phyloP scores from a whole-genome alignment of 2,113 vertebrate genomes.

The Castor canadensis region DNA sequence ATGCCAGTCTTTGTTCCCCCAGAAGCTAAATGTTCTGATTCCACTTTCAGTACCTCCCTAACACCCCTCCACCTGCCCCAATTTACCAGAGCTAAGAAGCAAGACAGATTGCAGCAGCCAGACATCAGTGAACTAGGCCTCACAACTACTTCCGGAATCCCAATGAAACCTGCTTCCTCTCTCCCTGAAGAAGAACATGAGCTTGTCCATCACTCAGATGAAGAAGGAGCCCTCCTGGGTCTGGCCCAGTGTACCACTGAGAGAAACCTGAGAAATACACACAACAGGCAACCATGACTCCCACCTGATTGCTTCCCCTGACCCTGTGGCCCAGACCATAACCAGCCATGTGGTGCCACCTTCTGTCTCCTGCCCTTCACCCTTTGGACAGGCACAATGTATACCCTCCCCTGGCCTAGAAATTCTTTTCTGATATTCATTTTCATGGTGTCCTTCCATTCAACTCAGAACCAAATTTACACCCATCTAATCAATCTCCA shows the following conservation, averaged over 20 bases:
- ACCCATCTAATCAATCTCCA: neutral
- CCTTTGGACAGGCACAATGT: slow-evolving; percentile 71
- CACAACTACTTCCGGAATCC: neutral
- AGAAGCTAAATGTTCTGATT: slow-evolving; percentile 42
- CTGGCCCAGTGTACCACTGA: too few relatives aligned
- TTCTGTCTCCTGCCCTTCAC: neutral
- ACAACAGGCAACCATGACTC: neutral
- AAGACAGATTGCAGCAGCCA: slow-evolving; percentile 10
- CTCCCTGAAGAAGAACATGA: neutral
- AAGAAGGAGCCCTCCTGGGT: neutral
- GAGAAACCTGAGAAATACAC: too few relatives aligned
- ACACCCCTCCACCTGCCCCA: neutral
- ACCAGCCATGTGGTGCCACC: neutral
- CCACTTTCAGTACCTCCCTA: slow-evolving; percentile 19
- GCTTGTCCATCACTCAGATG: neutral
- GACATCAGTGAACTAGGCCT: neutral
- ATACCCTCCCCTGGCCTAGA: slow-evolving; percentile 49
- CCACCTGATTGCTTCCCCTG: slow-evolving; percentile 2
- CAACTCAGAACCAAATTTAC: slow-evolving; percentile 56
- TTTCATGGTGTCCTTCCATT: neutral
- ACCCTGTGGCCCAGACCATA: neutral
- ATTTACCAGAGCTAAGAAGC: slow-evolving; percentile 47
- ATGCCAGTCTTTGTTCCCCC: neutral
- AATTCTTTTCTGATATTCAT: slow-evolving; percentile 68
- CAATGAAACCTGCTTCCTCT: neutral